Evolutionary conservation across 1,140 invertebrate genomes (phyloP), one percentile per base, ranked within the genome.

Genomic region (Physella acuta): DNA sequence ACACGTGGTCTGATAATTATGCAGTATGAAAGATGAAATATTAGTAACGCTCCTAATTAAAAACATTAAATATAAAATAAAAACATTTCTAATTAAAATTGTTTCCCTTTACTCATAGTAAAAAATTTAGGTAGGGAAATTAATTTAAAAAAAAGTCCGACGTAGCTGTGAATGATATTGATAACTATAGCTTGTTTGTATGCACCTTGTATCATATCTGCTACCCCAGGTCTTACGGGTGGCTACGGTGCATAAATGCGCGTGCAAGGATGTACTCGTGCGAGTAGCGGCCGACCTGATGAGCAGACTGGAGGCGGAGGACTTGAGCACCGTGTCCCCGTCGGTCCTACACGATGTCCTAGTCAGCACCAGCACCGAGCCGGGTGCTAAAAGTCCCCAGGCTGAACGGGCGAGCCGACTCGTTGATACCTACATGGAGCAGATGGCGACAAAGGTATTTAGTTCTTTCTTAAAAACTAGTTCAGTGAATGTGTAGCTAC

Each of bases 301-400:
- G 53, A 76, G 76, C 53, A 75, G 70, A 33, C 75, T 83, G 3
- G 72, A 73, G 1, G 61, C 79, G 16, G 77, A 78, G 33, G 81
- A 83, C 79, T 14, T 68, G 34, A 77, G 74, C 63, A 70, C 74
- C 28, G 75, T 84, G 17, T 78, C 80, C 14, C 78, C 81, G 8
- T 76, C 78, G 36, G 61, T 83, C 16, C 70, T 84, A 3, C 75
- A 76, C 61, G 81, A 83, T 58, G 81, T 83, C 31, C 74, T 82
- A 0, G 33, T 73, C 39, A 76, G 78, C 59, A 75, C 78, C 34
- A 63, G 66, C n/a, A 69, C 4, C 33, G 71, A 59, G 52, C 69
- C 69, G 8, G 75, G 30, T 44, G 17, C 16, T 28, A 51, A 76
- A 33, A 64, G 59, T 11, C 68, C 33, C 3, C 69, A 78, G 39